Conservation (phyloP, 2,113 vertebrate species). For the Crypturellus undulatus region DNA sequence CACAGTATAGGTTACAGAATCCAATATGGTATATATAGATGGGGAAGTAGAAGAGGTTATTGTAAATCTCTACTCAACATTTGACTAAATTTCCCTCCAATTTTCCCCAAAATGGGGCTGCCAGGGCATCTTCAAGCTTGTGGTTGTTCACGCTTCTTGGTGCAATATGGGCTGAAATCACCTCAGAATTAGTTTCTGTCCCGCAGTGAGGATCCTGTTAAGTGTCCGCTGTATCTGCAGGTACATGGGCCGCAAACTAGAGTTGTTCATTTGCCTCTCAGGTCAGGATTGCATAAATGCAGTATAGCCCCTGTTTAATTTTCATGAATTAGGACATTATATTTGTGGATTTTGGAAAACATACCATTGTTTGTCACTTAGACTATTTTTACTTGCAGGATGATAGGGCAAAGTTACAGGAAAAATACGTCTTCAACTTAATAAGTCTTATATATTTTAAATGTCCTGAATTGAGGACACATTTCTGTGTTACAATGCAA, state of each 20-base stretch:
- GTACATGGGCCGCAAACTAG: not conserved
- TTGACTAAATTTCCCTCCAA: not conserved
- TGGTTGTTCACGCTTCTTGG: not conserved
- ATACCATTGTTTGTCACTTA: not conserved
- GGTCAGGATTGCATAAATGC: not conserved
- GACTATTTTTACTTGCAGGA: not conserved
- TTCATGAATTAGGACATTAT: not conserved
- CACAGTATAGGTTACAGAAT: conserved; percentile 2
- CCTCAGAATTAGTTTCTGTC: not conserved
- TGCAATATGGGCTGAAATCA: not conserved
- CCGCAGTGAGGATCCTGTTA: not conserved
- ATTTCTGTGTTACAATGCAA: not conserved
- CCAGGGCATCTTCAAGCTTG: not conserved
- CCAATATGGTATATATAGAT: not conserved
- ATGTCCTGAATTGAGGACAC: not conserved
- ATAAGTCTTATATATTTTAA: not conserved
- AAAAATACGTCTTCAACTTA: not conserved
- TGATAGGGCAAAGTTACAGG: not conserved
- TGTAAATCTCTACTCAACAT: not conserved
- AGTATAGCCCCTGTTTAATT: not conserved
- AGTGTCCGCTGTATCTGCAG: too few species aligned
- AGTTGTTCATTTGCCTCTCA: not conserved
- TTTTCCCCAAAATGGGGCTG: too few species aligned
- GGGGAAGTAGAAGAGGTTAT: not conserved
- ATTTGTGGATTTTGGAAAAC: not conserved